Conservation (phyloP, 2,797 vertebrate genomes). For the Dipus sagitta region DNA sequence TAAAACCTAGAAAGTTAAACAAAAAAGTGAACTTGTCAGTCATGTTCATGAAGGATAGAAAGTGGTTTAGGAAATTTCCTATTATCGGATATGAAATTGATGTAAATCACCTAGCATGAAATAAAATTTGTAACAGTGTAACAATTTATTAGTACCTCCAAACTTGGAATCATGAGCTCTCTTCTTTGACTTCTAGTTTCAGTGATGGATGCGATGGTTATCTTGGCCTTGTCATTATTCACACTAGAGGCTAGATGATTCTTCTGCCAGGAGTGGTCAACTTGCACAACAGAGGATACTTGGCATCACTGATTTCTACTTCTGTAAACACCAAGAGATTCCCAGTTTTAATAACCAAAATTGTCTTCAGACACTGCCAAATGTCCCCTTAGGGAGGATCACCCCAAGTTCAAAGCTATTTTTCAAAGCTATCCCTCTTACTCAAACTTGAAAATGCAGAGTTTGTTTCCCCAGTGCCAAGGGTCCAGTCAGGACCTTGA, state of each 20-base stretch:
- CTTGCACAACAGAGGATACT: neutral
- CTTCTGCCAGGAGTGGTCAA: neutral
- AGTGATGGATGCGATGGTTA: neutral
- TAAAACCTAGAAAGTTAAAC: neutral
- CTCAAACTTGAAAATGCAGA: neutral
- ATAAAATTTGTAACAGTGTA: constrained; percentile 78
- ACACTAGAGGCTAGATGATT: neutral
- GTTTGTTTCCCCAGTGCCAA: neutral
- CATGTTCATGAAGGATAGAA: constrained; percentile 1
- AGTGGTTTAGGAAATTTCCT: neutral
- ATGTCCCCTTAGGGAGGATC: neutral
- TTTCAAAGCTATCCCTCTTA: neutral
- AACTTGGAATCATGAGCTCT: constrained; percentile 32
- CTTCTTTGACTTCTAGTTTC: neutral
- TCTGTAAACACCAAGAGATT: neutral
- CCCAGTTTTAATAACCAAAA: neutral
- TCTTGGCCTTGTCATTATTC: neutral
- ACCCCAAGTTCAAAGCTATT: neutral
- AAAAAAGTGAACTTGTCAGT: neutral
- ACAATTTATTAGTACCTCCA: neutral
- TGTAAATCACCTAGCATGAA: constrained; percentile 49
- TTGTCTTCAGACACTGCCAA: constrained; percentile 9
- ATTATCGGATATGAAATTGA: neutral
- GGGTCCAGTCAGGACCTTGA: neutral
- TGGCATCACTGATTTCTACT: neutral